Base-by-base conservation (phyloP, 2,888 invertebrate species). In the Lagria hirta region DNA sequence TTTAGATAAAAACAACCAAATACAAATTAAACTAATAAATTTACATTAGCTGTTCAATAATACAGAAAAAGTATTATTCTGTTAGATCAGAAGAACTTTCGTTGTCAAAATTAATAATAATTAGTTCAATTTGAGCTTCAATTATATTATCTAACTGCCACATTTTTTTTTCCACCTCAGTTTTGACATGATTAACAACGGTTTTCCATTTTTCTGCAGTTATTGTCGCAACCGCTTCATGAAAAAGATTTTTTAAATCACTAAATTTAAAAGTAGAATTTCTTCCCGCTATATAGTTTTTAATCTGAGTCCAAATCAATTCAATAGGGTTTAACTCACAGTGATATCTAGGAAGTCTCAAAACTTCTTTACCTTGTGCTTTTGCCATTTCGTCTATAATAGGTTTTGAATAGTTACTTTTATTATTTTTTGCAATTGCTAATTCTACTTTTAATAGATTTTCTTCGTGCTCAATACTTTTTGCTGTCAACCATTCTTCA, bases 271-370 rank as follows among this genome's bases (percentile, higher is more conserved):
- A 51, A n/a, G 49, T 53, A 4, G 15, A 23, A 12, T 49, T 52
- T 18, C 49, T 32, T 22, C 27, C 10, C 4, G 49, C 45, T 7
- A 52, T 48, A 12, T 36, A 29, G 24, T 43, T 34, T 36, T 55
- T 54, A 2, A 42, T 28, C n/a, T 56, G 41, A 1, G 44, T 58
- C 46, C 58, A 57, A 12, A 62, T 54, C 18, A 55, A 43, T 44
- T 63, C 60, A 15, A 63, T 60, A 3, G 61, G 62, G 41, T 64
- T 65, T 6, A 64, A 47, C 35, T 64, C 61, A 34, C 61, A 61
- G 29, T 63, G 57, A 22, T 62, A 63, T 1, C 65, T 62, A 20
- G 64, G 64, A 43, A 66, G 33, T 18, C 62, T 47, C 11, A 66
- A 38, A 4, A 64, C 57, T 24, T 55, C 58, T 36, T 58, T 61